These are phyloP conservation scores for Ceyx erithaca DNA, from an alignment of 2,797 vertebrate species.

Conservation along the genomic window DNA sequence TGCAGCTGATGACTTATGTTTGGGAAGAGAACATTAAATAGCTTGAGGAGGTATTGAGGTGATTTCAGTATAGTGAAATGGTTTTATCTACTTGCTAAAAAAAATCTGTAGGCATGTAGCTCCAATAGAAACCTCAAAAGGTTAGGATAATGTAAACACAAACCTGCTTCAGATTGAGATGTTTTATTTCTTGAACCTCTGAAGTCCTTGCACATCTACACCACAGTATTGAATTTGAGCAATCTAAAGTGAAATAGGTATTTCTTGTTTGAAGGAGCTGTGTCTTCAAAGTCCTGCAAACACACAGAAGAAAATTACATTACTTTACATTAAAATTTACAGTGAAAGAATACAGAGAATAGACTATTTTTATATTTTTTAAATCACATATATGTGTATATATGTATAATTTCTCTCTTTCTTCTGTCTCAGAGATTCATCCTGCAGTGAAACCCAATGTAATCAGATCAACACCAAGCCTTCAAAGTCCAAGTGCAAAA, in stretches of 20 bases:
- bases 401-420: background rate
- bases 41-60: background rate
- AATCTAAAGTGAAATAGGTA: background rate
- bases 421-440: conserved; percentile 86
- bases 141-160: background rate
- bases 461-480: conserved; percentile 87
- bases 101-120: background rate
- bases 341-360: background rate
- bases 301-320: background rate
- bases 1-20: background rate
- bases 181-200: background rate
- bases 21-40: background rate
- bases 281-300: background rate
- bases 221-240: background rate
- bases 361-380: background rate
- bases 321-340: background rate
- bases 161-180: background rate
- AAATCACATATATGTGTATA: background rate
- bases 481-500: conserved; percentile 88
- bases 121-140: background rate
- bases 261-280: background rate
- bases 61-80: background rate
- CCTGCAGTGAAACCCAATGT: conserved; percentile 87
- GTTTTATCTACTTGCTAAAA: background rate
- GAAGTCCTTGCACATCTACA: background rate